Evolutionary conservation across 2,888 invertebrate species (phyloP), one percentile per base, ranked within the genome.

Genomic region (Stenodema calcarata): DNA sequence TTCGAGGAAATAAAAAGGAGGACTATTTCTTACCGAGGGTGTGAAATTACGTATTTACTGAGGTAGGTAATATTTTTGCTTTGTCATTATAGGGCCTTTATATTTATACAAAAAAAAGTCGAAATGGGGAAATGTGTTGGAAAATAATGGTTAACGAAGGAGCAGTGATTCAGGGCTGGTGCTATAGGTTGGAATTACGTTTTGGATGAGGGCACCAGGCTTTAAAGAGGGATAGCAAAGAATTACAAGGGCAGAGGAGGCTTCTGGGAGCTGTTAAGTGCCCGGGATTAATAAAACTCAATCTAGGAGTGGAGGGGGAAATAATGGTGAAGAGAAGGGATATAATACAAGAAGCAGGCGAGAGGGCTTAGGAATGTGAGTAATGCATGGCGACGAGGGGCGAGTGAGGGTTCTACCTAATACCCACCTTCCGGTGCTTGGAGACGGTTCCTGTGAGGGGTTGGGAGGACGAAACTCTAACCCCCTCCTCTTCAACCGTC

Each of bases 291-390:
- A 80, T 50, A 80, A 80, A 80, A 80, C 80, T 80, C 80, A 80
- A 80, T 80, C 80, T 41, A 54, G 6, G n/a, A 75, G n/a, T 30
- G 35, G 75, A 42, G 42, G 14, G 78, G 28, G 44, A 18, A 35
- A 73, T n/a, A 44, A 78, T 14, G 18, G 78, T 7, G 23, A 11
- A 44, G 78, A 27, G 35, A 35, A 7, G 78, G 35, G 30, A 41
- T 41, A 78, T 28, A 78, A 14, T 14, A 42, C 54, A 27, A 42
- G 41, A 12, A 28, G 23, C 54, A 54, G n/a, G 27, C 27, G 41
- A 18, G 30, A 54, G 35, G 54, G 80, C 80, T 80, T 80, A 80
- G 50, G 80, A 80, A 80, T 80, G 80, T 80, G 80, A 80, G 80
- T 80, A 80, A 80, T 80, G 80, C 80, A 54, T 41, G 80, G 80